Base-by-base conservation (phyloP, 2,888 invertebrate genomes). In the Ethmia dodecea region DNA sequence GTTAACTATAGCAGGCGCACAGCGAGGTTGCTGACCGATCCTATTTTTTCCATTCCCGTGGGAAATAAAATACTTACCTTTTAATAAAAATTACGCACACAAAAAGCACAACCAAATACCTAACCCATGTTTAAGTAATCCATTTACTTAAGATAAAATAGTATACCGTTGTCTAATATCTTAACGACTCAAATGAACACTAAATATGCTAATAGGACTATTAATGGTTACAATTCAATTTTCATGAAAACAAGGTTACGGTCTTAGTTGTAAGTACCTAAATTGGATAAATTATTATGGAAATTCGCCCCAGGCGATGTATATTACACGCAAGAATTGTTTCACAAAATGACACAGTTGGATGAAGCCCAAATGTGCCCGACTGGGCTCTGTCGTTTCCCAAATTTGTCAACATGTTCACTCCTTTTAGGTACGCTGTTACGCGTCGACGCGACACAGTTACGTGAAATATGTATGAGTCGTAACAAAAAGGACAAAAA, bases 311-410 rank as follows among this genome's bases (percentile, higher is more conserved):
- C 40, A 43, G 39, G 51, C 45, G 41, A 55, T 27, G 56, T 56
- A 58, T 63, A 64, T 66, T 61, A 61, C 55, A 62, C 60, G 57
- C 66, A 65, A 54, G 59, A 61, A 62, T 54, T 55, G 60, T 63
- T 63, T 49, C 45, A 49, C 53, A 47, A 55, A 66, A 65, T 71
- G 67, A 65, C 62, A 63, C 51, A 65, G 58, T 76, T 78, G 78
- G 77, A 71, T 20, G 13, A 6, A 20, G 28, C 40, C 74, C 75
- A 78, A 70, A 66, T 52, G 47, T 46, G 43, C 43, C 50, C 38
- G 46, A 46, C 45, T 47, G 49, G 43, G 40, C 45, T 49, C 51
- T 60, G 64, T 53, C 51, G 47, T 52, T 51, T 45, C 52, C 47
- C 47, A 55, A 62, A 60, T 68, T 69, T 66, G 63, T 68, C 61